Conservation (phyloP, 2,888 invertebrate species). For the Eupithecia insigniata region DNA sequence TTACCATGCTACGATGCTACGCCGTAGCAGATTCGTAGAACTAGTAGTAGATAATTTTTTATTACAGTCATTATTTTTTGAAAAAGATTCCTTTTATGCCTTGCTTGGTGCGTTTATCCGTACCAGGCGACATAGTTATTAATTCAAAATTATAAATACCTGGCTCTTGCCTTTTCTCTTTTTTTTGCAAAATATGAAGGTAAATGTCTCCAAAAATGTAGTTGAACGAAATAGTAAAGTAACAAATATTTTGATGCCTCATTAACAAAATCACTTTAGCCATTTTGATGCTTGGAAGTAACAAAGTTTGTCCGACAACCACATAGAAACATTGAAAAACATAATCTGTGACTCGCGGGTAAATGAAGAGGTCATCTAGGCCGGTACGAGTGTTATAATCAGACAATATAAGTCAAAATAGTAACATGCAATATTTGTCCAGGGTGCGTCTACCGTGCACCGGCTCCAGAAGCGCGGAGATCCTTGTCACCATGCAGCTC, state of each 20-base stretch:
- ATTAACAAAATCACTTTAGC: no score
- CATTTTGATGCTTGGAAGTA: no score
- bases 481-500: conserved; percentile 91
- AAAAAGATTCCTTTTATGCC: neutral
- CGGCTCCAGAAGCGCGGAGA: conserved; percentile 91
- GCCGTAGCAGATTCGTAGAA: neutral
- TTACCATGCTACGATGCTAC: neutral
- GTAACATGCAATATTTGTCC: conserved; percentile 20
- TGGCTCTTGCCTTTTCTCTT: neutral
- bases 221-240: no score
- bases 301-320: no score
- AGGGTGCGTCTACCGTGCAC: conserved; percentile 93
- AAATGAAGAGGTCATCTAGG: neutral
- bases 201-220: no score
- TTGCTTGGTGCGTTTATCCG: neutral
- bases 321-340: neutral
- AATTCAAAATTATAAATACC: no score
- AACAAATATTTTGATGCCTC: no score
- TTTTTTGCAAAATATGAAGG: no score
- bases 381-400: neutral
- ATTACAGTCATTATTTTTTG: neutral
- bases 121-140: no score
- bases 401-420: neutral
- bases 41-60: no score
- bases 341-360: neutral